Conservation (phyloP, 2,888 invertebrate species). For the Xestia rhomboidea region DNA sequence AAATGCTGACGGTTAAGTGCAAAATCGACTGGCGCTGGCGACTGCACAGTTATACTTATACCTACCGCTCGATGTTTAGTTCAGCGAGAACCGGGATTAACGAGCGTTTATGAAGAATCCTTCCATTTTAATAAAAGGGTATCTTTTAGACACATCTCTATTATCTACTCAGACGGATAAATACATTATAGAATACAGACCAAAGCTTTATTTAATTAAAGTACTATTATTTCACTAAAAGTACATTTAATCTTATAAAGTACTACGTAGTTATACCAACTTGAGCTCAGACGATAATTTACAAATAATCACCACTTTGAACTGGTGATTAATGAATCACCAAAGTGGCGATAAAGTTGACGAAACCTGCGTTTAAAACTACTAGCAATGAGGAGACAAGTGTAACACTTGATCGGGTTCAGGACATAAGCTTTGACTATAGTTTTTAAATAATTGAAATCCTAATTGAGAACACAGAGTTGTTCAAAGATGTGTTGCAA, state of each 20-base stretch:
- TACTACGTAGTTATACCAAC: slow-evolving; percentile 61
- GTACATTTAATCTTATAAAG: slow-evolving; percentile 26
- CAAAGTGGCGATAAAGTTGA: slow-evolving; percentile 6
- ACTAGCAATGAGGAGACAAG: slow-evolving; percentile 33
- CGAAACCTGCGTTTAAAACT: slow-evolving; percentile 35
- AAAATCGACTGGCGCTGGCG: too few relatives aligned
- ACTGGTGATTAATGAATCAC: slow-evolving; percentile 10
- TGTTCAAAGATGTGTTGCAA: background rate
- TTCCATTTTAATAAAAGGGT: slow-evolving; percentile 12
- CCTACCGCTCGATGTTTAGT: background rate
- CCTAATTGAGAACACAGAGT: background rate
- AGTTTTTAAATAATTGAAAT: slow-evolving; percentile 5
- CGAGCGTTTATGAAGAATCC: background rate
- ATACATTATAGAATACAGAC: slow-evolving; percentile 19
- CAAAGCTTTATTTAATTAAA: slow-evolving; percentile 19
- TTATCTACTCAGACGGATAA: slow-evolving; percentile 49
- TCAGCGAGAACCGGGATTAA: background rate
- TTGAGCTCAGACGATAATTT: slow-evolving; percentile 51
- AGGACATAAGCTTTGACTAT: slow-evolving; percentile 27
- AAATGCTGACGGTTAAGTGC: too few relatives aligned
- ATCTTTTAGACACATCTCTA: slow-evolving; percentile 52
- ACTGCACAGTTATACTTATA: background rate
- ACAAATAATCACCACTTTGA: slow-evolving; percentile 19
- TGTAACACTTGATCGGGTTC: slow-evolving; percentile 23
- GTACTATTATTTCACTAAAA: slow-evolving; percentile 30